A percentile compares a stretch with the other conserved stretches of the same genome.
These are phyloP conservation scores for Melanotaenia maccullochi DNA, from an alignment of 2,797 vertebrate species.

Conservation along the genomic window DNA sequence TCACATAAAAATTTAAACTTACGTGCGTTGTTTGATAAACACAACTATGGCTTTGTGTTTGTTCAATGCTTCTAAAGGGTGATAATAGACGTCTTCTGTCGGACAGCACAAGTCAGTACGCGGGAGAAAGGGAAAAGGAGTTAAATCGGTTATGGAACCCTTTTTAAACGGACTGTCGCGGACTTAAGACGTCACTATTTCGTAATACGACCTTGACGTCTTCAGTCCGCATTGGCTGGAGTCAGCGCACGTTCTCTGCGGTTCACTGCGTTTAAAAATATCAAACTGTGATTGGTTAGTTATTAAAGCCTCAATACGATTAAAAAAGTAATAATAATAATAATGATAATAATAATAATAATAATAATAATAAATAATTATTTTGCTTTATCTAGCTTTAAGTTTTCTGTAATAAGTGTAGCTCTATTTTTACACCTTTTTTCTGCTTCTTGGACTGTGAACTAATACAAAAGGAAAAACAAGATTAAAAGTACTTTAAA, in stretches of 20 bases:
- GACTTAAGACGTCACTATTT: conserved; percentile 33
- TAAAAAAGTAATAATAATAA: too few species aligned
- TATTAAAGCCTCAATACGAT: too few species aligned
- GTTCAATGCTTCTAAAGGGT: accelerated
- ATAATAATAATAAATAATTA: too few species aligned
- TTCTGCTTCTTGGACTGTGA: too few species aligned
- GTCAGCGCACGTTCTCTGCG: too few species aligned
- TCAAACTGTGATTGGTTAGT: neutral
- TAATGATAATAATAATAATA: too few species aligned
- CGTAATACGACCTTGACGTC: neutral
- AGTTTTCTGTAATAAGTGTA: too few species aligned
- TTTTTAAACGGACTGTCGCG: conserved; percentile 57
- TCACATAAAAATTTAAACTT: neutral
- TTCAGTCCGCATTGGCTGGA: neutral
- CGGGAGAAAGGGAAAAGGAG: accelerated
- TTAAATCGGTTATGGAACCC: accelerated
- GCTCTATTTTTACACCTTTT: too few species aligned
- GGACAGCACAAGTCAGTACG: accelerated
- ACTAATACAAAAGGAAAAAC: too few species aligned
- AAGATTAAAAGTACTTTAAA: too few species aligned
- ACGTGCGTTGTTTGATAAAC: accelerated
- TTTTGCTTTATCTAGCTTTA: too few species aligned
- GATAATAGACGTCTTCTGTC: neutral
- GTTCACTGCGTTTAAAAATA: neutral
- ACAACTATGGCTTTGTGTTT: accelerated